Percentiles rank a stretch among this genome's conserved stretches.
Evolutionary conservation across 2,113 vertebrate genomes (phyloP).

Genomic region (Phodopus roborovskii): DNA sequence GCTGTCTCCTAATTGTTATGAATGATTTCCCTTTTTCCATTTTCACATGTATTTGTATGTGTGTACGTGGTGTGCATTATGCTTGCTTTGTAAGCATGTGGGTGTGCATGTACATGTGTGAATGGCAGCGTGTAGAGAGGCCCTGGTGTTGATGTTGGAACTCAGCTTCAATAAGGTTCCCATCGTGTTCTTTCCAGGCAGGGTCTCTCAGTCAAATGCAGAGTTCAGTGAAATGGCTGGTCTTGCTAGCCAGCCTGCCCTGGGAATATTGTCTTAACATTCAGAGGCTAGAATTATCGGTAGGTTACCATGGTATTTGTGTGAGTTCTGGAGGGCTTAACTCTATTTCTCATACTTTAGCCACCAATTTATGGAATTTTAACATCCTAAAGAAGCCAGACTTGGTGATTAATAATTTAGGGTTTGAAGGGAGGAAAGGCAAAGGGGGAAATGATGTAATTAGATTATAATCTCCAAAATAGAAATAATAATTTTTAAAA

Average conservation of each 20-base stretch:
- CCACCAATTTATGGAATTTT: not conserved
- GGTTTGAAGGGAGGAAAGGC: not conserved
- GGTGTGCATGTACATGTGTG: too few species aligned
- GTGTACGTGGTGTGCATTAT: not conserved
- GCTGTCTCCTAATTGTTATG: not conserved
- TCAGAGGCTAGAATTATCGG: not conserved
- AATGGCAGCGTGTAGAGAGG: not conserved
- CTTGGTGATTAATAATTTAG: not conserved
- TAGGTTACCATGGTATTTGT: not conserved
- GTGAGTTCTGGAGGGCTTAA: not conserved
- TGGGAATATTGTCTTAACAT: not conserved
- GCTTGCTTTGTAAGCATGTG: not conserved
- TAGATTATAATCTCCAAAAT: not conserved
- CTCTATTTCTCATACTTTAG: not conserved
- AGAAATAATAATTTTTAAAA: slow-evolving; percentile 10
- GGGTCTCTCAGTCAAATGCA: not conserved
- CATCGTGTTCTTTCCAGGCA: not conserved
- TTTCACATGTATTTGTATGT: not conserved
- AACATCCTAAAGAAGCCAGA: not conserved
- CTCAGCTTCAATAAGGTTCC: not conserved
- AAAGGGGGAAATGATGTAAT: not conserved
- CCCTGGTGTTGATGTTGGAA: not conserved
- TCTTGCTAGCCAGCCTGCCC: not conserved
- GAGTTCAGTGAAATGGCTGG: not conserved
- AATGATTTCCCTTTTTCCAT: not conserved